Base-by-base conservation (phyloP, 2,113 vertebrate genomes). In the Eira barbara region DNA sequence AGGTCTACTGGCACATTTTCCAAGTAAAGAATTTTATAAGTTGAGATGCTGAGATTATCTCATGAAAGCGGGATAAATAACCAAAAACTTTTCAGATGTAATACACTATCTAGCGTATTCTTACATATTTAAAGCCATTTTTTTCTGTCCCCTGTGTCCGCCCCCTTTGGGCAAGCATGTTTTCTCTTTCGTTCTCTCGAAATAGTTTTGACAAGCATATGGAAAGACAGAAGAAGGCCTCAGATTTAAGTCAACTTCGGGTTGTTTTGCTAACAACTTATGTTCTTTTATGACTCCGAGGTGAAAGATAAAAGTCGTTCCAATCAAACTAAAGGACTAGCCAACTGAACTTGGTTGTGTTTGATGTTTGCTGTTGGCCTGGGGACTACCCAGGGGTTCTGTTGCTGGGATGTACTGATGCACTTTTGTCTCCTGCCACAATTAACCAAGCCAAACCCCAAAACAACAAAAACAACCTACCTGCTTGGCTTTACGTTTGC, bases 251-350 rank as follows among this genome's bases (percentile, higher is more conserved):
- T 36, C 55, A 67, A 52, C 45, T 63, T 94, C 80, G 71, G 52
- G 73, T 36, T 71, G 31, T 87, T 96, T 97, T 76, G 74, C 80
- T 92, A 82, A 67, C 67, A 93, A 12, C n/a, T 95, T 39, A 12
- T 78, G 21, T 79, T 92, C 34, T 95, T 90, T 67, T 55, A 42
- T 23, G 96, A 42, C 39, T 88, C 25, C 25, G 42, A 61, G 27
- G 34, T 86, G 47, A 81, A 61, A 39, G 31, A 71, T 57, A 65
- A 34, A 73, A 31, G 14, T 29, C n/a, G 11, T 21, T 95, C 29
- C 39, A 36, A 23, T 73, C 61, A 67, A 47, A 84, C 73, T 49
- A 89, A 91, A 73, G 81, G 84, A 67, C 39, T 31, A 87, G 73
- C 47, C 59, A 71, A 69, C 39, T 63, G 63, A 85, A 73, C 69